Conservation (phyloP, 2,113 vertebrate genomes). For the Oreotrochilus melanogaster region DNA sequence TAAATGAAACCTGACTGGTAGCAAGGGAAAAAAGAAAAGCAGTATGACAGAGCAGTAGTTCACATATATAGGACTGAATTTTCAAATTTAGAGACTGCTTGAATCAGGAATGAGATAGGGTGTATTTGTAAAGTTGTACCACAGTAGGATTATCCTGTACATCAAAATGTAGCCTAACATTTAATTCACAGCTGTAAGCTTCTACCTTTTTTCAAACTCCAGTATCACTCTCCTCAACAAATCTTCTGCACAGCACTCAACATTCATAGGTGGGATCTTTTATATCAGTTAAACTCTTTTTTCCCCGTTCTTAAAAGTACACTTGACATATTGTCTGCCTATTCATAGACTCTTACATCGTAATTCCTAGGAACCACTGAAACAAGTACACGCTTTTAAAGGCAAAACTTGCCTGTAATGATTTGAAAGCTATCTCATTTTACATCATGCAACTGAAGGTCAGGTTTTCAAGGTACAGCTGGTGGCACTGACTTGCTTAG, state of each 20-base stretch:
- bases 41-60: neutral
- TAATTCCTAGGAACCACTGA: neutral
- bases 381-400: neutral
- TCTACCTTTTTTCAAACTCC: neutral
- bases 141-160: neutral
- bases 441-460: neutral
- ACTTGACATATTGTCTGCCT: accelerated
- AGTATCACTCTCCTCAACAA: neutral
- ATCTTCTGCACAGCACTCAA: neutral
- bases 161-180: neutral
- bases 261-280: neutral
- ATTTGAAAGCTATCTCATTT: neutral
- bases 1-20: neutral
- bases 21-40: neutral
- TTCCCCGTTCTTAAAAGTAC: neutral
- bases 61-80: neutral
- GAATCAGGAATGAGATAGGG: neutral
- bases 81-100: neutral
- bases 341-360: neutral
- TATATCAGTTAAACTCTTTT: neutral
- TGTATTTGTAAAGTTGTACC: neutral
- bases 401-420: neutral
- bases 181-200: neutral
- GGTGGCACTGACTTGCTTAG: neutral
- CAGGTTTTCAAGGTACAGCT: neutral